Percentiles rank a stretch among this genome's conserved stretches.
phyloP scores from a whole-genome alignment of 2,888 invertebrate species.

The Oegoconia quadripuncta region DNA sequence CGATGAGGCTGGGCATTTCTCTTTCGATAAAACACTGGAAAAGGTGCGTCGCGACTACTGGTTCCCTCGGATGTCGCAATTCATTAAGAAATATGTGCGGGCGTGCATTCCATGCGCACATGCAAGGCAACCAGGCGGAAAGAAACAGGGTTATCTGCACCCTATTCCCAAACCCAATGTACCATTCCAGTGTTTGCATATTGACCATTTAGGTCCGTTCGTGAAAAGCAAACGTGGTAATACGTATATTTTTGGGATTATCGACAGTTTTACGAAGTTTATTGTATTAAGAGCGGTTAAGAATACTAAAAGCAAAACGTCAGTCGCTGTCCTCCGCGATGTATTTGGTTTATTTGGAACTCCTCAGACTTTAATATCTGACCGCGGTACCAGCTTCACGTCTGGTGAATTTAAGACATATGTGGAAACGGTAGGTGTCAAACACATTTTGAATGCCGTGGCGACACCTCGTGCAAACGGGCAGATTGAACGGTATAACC shows the following conservation, averaged over 20 bases:
- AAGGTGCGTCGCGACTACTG: conserved; percentile 14
- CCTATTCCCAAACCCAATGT: conserved; percentile 4
- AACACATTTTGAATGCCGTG: too few species aligned
- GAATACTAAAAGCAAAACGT: conserved; percentile 8
- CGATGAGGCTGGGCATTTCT: conserved; percentile 25
- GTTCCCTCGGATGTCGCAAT: conserved; percentile 16
- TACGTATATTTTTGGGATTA: conserved; percentile 15
- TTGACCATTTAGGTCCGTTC: conserved; percentile 18
- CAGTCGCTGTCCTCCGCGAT: conserved; percentile 10
- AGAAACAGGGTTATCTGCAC: conserved; percentile 9
- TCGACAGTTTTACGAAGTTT: too few species aligned
- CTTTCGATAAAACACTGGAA: conserved; percentile 22
- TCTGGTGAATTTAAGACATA: neutral
- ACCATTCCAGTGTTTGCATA: conserved; percentile 7
- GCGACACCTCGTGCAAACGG: too few species aligned
- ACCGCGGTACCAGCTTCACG: conserved; percentile 11
- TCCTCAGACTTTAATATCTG: conserved; percentile 8
- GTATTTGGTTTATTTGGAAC: neutral
- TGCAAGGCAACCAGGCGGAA: too few species aligned
- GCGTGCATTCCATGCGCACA: conserved; percentile 8
- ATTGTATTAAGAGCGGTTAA: conserved; percentile 7
- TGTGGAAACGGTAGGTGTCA: neutral
- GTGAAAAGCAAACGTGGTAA: conserved; percentile 12
- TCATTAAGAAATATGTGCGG: conserved; percentile 11
- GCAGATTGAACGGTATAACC: too few species aligned